Percentiles rank a stretch among this genome's conserved stretches.
These are phyloP conservation scores for Scytalopus superciliaris DNA, from an alignment of 2,113 vertebrate species.

Conservation along the genomic window DNA sequence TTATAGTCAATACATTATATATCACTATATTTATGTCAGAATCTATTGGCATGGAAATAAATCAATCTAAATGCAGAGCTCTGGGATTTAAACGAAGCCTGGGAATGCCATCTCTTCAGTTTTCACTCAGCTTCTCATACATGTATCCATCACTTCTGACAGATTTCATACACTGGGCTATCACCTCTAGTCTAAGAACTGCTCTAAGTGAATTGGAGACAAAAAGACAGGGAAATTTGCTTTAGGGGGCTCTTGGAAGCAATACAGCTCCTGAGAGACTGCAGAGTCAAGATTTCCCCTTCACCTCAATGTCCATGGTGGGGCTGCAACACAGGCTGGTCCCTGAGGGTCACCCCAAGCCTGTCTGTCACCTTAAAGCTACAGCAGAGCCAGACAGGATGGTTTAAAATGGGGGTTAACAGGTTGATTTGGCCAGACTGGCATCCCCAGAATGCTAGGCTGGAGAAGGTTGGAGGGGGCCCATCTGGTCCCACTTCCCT, in stretches of 20 bases:
- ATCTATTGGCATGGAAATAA: constrained; percentile 60
- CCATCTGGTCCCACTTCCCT: background rate
- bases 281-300: background rate
- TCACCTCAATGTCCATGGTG: background rate
- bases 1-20: constrained; percentile 32
- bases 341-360: background rate
- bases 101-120: background rate
- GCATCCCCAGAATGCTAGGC: background rate
- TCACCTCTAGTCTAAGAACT: background rate
- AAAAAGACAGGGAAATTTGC: background rate
- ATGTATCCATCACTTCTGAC: constrained; percentile 25
- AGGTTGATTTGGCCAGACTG: background rate
- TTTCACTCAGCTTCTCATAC: background rate
- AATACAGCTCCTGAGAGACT: background rate
- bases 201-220: background rate
- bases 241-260: constrained; percentile 13
- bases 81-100: constrained; percentile 34
- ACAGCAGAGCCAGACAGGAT: background rate
- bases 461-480: background rate
- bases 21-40: constrained; percentile 55
- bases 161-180: background rate
- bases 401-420: background rate
- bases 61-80: constrained; percentile 30
- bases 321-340: background rate
- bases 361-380: background rate